These are phyloP conservation scores for Baryphthengus martii DNA, from an alignment of 2,113 vertebrate species.

Conservation along the genomic window DNA sequence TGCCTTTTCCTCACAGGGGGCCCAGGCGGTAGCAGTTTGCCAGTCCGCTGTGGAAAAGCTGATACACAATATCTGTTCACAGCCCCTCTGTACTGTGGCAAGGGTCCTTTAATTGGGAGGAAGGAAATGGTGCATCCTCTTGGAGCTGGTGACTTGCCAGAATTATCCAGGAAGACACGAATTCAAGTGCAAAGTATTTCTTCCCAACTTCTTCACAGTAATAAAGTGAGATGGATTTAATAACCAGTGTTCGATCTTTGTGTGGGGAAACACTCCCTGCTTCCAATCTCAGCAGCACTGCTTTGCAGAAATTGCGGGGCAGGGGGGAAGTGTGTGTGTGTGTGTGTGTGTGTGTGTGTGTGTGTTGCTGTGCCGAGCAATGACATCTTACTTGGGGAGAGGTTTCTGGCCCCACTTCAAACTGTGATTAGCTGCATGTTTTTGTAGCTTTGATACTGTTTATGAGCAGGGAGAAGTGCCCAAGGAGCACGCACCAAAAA, in stretches of 20 bases:
- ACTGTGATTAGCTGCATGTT: background rate
- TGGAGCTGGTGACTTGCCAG: background rate
- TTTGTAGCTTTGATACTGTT: background rate
- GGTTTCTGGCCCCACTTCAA: background rate
- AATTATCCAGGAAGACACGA: background rate
- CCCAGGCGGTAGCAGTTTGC: background rate
- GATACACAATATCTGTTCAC: background rate
- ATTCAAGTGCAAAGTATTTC: background rate
- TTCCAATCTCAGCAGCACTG: background rate
- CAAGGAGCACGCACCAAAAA: background rate
- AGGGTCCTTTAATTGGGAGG: background rate
- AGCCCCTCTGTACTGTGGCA: background rate
- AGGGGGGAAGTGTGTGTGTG: too few relatives aligned
- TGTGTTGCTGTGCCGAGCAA: accelerated
- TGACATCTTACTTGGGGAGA: background rate
- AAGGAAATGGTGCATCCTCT: background rate
- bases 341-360: too few relatives aligned
- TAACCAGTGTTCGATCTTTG: background rate
- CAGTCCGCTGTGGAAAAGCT: background rate
- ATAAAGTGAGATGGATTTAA: background rate
- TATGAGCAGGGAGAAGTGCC: background rate
- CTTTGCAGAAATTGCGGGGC: background rate
- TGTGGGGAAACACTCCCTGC: background rate
- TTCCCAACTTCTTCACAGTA: background rate
- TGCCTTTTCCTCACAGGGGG: background rate